These are phyloP conservation scores for Sternotherus odoratus DNA, from an alignment of 2,797 vertebrate genomes.

Conservation along the genomic window DNA sequence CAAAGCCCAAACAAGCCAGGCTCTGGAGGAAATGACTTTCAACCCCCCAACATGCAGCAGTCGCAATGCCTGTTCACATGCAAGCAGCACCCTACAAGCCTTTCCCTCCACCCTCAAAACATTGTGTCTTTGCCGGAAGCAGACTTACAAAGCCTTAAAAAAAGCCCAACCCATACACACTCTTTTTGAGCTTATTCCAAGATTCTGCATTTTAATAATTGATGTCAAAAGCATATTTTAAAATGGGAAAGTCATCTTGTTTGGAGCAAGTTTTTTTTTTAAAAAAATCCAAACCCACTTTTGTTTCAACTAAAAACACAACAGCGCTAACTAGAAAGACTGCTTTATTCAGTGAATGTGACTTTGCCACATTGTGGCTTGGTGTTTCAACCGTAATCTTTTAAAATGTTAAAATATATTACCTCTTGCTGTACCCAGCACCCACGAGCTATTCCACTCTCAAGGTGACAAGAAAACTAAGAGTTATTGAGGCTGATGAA, in stretches of 20 bases:
- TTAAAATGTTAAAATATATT: background rate
- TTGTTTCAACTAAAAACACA: background rate
- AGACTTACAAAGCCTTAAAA: background rate
- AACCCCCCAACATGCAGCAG: rapidly evolving
- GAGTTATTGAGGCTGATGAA: background rate
- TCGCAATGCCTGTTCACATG: rapidly evolving
- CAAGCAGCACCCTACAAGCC: rapidly evolving
- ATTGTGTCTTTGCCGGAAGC: background rate
- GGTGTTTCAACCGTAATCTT: background rate
- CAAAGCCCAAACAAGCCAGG: slow-evolving; percentile 68
- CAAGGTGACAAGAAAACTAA: background rate
- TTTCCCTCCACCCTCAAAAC: background rate
- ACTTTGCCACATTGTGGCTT: background rate
- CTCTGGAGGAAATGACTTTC: slow-evolving; percentile 3
- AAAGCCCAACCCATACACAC: rapidly evolving
- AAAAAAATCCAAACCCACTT: background rate
- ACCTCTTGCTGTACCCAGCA: background rate
- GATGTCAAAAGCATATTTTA: slow-evolving; percentile 32
- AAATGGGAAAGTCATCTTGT: slow-evolving; percentile 66
- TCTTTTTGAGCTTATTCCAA: slow-evolving; percentile 11
- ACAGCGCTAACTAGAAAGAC: rapidly evolving
- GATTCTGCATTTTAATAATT: slow-evolving; percentile 38
- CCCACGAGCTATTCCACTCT: rapidly evolving
- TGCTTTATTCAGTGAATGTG: background rate
- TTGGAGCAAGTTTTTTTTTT: background rate